Evolutionary conservation across 2,113 vertebrate genomes (phyloP), one percentile per base, ranked within the genome.

Genomic region (Thalassoma bifasciatum): DNA sequence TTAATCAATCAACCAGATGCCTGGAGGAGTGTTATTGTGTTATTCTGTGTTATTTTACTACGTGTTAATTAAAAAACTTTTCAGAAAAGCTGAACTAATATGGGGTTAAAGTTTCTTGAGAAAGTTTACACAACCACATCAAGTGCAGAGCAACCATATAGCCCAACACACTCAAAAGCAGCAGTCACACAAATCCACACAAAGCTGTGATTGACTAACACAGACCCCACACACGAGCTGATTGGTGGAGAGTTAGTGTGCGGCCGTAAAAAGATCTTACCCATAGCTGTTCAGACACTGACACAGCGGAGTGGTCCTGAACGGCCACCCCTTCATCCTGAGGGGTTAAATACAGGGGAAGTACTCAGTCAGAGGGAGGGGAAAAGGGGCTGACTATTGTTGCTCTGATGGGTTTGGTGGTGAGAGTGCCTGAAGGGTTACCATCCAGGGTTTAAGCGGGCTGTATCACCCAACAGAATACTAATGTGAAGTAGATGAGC

Each of bases 241-340:
- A 81, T 42, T 69, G 83, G 78, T 24, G 56, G 9, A 10, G 42
- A 21, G 30, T 22, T 10, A 24, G 70, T 46, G 62, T 42, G 78
- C 17, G 17, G 17, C 44, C 19, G 58, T 58, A 63, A 72, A 50
- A 37, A 37, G 84, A 72, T 88, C 95, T 98, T 98, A 98, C 93
- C 94, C 95, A 97, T 89, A 97, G 94, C 94, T 95, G 94, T 87
- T 97, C 95, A 94, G 94, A 94, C 74, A 82, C 77, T 79, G 89
- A 84, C 75, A 88, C 83, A 44, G 93, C 52, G 66, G 91, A 85
- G 90, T 89, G 92, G 91, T 94, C 94, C 79, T 93, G 92, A 84
- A 82, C 83, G 90, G 92, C 85, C 94, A 93, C 91, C 92, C 89
- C 93, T 92, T 95, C 93, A 86, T 96, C 95, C 95, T 96, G 92